These are phyloP conservation scores for Antennarius striatus DNA, from an alignment of 2,113 vertebrate genomes.

Conservation along the genomic window DNA sequence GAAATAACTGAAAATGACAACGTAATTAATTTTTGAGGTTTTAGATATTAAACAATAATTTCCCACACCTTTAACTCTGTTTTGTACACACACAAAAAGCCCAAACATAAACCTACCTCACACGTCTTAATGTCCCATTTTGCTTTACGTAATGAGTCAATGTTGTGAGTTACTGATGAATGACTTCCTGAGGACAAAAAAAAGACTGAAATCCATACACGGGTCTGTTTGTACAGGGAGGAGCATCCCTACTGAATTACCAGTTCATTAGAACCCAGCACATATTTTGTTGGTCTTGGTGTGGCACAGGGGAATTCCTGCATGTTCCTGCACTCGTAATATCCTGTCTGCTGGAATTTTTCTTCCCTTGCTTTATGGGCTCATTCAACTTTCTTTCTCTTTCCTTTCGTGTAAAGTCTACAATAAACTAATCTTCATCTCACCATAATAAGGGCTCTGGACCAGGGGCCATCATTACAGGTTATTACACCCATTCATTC, in stretches of 20 bases:
- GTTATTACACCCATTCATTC: conserved; percentile 63
- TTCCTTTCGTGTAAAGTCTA: conserved; percentile 15
- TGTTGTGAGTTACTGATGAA: too few species aligned
- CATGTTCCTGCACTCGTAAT: conserved; percentile 15
- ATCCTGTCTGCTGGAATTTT: conserved; percentile 30
- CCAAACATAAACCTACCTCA: neutral
- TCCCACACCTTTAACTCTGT: neutral
- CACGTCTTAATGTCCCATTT: neutral
- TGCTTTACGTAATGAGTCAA: neutral
- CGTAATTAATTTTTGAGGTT: too few species aligned
- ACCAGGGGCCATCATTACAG: conserved; percentile 42
- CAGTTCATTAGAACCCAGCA: neutral
- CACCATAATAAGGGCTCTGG: conserved; percentile 9
- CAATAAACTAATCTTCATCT: conserved; percentile 47
- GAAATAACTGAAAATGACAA: too few species aligned
- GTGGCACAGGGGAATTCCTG: conserved; percentile 37
- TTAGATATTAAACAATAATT: neutral
- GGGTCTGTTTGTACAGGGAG: conserved; percentile 20
- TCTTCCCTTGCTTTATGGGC: conserved; percentile 24
- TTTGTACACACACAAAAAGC: too few species aligned
- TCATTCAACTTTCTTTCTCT: conserved; percentile 56
- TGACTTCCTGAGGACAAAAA: neutral
- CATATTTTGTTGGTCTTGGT: conserved; percentile 29
- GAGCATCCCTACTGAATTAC: neutral
- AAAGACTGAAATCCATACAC: conserved; percentile 7